A percentile compares a stretch with the other conserved stretches of the same genome.
Evolutionary conservation across 2,797 vertebrate genomes (phyloP).

Genomic region (Acestrorhynchus altus): DNA sequence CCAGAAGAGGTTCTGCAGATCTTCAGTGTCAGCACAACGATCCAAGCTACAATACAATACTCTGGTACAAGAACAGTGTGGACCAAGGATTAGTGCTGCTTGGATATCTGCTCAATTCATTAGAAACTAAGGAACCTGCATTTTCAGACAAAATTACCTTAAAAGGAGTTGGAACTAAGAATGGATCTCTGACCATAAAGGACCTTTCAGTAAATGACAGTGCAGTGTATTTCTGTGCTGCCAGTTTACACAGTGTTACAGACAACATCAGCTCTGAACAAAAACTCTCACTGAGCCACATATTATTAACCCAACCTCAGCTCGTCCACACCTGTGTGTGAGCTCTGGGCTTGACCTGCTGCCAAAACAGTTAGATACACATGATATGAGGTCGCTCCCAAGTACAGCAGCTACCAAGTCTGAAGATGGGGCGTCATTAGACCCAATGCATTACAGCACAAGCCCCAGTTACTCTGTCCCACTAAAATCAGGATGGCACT

Average conservation of each 20-base stretch:
- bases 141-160: not conserved
- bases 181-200: conserved; percentile 10
- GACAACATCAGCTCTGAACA: conserved; percentile 43
- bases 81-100: conserved; percentile 56
- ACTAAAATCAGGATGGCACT: no score
- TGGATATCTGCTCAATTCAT: conserved; percentile 24
- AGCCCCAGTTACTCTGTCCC: no score
- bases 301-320: not conserved
- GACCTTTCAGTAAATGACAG: conserved; percentile 42
- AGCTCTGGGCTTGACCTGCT: not conserved
- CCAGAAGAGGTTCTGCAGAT: not conserved
- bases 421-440: no score
- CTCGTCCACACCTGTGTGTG: not conserved
- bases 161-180: conserved; percentile 10
- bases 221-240: conserved; percentile 64
- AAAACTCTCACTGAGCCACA: conserved; percentile 50
- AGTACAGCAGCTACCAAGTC: no score
- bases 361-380: no score
- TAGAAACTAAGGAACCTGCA: not conserved
- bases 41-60: not conserved
- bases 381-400: no score
- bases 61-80: conserved; percentile 65
- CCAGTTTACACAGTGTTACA: conserved; percentile 62
- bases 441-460: no score
- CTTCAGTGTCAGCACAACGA: conserved; percentile 62